Conservation (phyloP, 2,888 invertebrate species). For the Cephus sareptanus region DNA sequence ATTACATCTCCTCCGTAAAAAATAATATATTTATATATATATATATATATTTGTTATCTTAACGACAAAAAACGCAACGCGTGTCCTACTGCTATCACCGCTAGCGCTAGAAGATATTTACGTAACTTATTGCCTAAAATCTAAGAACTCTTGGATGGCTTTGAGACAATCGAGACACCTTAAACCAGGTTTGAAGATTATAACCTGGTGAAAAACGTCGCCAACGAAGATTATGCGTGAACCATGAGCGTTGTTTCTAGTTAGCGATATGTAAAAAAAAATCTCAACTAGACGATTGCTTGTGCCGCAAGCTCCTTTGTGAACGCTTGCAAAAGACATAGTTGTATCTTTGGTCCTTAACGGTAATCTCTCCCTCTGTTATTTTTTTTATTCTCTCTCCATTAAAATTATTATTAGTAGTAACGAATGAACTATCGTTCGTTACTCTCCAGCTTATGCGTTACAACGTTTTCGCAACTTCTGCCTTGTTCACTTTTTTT, state of each 20-base stretch:
- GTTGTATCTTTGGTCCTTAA: conserved; percentile 64
- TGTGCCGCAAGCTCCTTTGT: conserved; percentile 44
- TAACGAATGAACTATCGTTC: not conserved
- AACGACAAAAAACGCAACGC: not conserved
- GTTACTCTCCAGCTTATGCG: not conserved
- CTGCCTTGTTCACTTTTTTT: not conserved
- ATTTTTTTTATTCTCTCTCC: not conserved
- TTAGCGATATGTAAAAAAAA: conserved; percentile 42
- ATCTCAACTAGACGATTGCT: conserved; percentile 38
- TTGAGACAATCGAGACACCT: not conserved
- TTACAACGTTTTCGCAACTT: not conserved
- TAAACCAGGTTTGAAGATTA: not conserved
- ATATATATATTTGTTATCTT: not conserved
- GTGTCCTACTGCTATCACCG: not conserved
- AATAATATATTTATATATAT: not conserved
- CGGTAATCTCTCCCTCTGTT: conserved; percentile 25
- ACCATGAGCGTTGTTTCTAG: conserved; percentile 25
- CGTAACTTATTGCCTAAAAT: not conserved
- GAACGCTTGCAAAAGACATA: conserved; percentile 49
- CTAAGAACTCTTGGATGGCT: not conserved
- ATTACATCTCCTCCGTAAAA: not conserved
- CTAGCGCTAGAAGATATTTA: not conserved
- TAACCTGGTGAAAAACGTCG: not conserved
- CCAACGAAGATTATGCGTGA: conserved; percentile 10
- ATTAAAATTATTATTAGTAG: conserved; percentile 20